Conservation (phyloP, 2,888 invertebrate genomes). For the Acronicta psi region DNA sequence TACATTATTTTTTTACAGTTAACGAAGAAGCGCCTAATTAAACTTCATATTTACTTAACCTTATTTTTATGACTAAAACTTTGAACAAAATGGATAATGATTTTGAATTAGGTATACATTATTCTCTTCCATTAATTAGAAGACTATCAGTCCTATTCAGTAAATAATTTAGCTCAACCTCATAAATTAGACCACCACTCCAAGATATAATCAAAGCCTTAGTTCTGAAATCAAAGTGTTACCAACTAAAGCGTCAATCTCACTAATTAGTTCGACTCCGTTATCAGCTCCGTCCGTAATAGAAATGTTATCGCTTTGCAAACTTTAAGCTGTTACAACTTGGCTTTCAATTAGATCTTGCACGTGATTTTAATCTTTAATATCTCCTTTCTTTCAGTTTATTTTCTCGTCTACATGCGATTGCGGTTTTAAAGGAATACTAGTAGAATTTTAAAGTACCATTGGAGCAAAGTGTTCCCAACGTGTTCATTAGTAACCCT, state of each 20-base stretch:
- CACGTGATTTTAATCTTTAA: slow-evolving; percentile 43
- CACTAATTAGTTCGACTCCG: slow-evolving; percentile 48
- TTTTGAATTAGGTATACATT: not conserved
- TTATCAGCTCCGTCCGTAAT: slow-evolving; percentile 47
- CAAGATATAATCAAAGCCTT: slow-evolving; percentile 29
- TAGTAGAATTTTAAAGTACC: not conserved
- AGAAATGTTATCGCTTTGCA: slow-evolving; percentile 51
- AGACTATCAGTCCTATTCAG: not conserved
- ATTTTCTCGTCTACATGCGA: not conserved
- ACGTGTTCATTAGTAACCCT: not conserved
- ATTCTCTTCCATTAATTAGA: not conserved
- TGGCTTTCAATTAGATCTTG: slow-evolving; percentile 51
- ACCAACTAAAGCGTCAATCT: slow-evolving; percentile 46
- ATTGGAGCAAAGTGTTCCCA: too few species aligned
- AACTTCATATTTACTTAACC: too few species aligned
- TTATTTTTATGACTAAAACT: too few species aligned
- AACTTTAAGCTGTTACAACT: slow-evolving; percentile 47
- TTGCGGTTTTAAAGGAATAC: not conserved
- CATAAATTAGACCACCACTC: slow-evolving; percentile 20
- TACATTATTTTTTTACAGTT: too few species aligned
- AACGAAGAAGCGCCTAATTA: too few species aligned
- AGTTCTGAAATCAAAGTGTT: slow-evolving; percentile 37
- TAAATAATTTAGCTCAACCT: slow-evolving; percentile 1
- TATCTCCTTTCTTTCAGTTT: slow-evolving; percentile 8
- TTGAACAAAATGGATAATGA: too few species aligned